These are phyloP conservation scores for Danio albolineatus DNA, from an alignment of 2,797 vertebrate genomes.

Conservation along the genomic window DNA sequence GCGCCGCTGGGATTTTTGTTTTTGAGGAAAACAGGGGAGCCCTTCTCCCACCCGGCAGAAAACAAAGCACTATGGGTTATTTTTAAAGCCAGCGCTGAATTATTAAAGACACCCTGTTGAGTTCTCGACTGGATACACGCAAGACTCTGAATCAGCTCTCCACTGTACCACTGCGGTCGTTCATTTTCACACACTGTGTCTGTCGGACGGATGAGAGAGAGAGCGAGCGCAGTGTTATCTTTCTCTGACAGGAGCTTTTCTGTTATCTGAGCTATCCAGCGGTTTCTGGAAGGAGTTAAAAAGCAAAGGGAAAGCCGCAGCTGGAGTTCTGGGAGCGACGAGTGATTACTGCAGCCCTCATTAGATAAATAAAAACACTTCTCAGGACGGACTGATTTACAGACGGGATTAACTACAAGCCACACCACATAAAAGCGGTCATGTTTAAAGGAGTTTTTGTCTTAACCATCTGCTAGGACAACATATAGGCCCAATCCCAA, in stretches of 20 bases:
- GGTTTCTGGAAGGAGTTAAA: slow-evolving; percentile 16
- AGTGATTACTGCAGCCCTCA: slow-evolving; percentile 4
- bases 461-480: too few species aligned
- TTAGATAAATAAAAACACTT: not conserved
- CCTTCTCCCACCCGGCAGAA: slow-evolving; percentile 19
- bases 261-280: slow-evolving; percentile 32
- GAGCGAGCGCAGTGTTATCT: slow-evolving; percentile 32
- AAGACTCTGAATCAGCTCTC: slow-evolving; percentile 18
- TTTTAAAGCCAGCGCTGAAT: slow-evolving; percentile 34
- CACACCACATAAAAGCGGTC: too few species aligned
- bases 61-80: slow-evolving; percentile 58
- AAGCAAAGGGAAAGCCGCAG: slow-evolving; percentile 19
- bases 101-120: slow-evolving; percentile 35
- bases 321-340: slow-evolving; percentile 9
- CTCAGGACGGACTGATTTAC: not conserved
- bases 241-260: slow-evolving; percentile 16
- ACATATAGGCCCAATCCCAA: too few species aligned
- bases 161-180: slow-evolving; percentile 12
- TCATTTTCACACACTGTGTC: slow-evolving; percentile 12
- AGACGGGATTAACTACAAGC: too few species aligned
- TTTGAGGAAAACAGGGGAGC: slow-evolving; percentile 6
- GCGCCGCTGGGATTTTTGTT: slow-evolving; percentile 12
- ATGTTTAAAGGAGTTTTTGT: too few species aligned
- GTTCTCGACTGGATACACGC: not conserved
- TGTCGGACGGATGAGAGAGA: slow-evolving; percentile 24